phyloP scores from a whole-genome alignment of 2,113 vertebrate genomes.

The Sphyrna mokarran region DNA sequence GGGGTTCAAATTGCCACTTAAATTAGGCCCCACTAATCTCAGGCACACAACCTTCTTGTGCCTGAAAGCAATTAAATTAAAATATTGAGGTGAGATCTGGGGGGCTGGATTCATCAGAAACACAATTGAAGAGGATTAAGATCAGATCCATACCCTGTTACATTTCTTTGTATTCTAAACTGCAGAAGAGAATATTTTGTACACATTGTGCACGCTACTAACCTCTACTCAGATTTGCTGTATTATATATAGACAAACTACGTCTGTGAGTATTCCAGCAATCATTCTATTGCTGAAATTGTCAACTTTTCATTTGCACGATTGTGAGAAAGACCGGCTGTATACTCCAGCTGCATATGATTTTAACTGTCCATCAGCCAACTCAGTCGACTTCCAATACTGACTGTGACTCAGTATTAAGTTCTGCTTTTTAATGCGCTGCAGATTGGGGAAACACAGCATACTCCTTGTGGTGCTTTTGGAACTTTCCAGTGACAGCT shows the following conservation, averaged over 20 bases:
- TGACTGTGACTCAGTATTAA: background rate
- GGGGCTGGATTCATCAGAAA: background rate
- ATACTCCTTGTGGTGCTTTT: background rate
- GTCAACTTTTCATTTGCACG: background rate
- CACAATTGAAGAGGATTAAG: background rate
- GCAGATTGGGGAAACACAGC: background rate
- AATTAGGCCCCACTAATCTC: no score
- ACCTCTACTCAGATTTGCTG: background rate
- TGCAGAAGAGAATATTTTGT: background rate
- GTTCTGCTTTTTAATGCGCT: background rate
- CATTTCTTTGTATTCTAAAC: background rate
- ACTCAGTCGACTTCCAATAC: background rate
- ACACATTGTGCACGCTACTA: background rate
- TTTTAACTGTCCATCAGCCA: background rate
- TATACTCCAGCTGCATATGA: background rate
- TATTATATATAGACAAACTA: background rate
- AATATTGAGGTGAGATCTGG: no score
- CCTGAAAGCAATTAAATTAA: no score
- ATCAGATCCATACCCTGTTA: background rate
- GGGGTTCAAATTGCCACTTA: no score
- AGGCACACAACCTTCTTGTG: no score
- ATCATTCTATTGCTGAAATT: background rate
- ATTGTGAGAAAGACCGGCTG: background rate
- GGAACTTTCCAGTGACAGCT: background rate
- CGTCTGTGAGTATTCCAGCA: background rate